Evolutionary conservation across 2,797 vertebrate species (phyloP).

Genomic region (Pseudochromis fuscus): DNA sequence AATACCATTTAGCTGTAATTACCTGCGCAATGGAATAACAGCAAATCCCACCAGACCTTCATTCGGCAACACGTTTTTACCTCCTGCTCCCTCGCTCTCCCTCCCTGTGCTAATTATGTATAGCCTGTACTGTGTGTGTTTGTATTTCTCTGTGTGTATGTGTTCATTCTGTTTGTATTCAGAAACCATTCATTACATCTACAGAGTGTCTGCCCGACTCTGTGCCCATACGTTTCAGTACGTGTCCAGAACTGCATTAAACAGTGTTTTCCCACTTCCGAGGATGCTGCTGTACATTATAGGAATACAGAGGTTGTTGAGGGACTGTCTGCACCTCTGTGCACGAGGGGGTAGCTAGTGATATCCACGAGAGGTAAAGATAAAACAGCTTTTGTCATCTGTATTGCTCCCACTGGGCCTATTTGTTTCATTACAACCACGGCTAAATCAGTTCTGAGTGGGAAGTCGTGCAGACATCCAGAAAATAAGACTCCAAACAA

Average conservation of each 20-base stretch:
- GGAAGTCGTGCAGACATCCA: conserved; percentile 57
- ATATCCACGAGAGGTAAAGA: conserved; percentile 43
- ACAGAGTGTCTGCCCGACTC: background rate
- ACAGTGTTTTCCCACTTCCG: conserved; percentile 28
- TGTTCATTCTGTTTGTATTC: conserved; percentile 30
- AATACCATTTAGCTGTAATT: conserved; percentile 79
- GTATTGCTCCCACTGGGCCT: conserved; percentile 53
- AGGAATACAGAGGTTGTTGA: conserved; percentile 22
- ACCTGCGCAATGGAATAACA: conserved; percentile 75
- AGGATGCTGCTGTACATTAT: conserved; percentile 6
- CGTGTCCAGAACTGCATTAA: conserved; percentile 28
- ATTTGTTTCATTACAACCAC: conserved; percentile 60
- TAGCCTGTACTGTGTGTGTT: conserved; percentile 40
- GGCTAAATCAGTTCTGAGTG: conserved; percentile 48
- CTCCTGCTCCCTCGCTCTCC: conserved; percentile 40
- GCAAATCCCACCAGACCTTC: conserved; percentile 75
- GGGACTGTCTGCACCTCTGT: conserved; percentile 50
- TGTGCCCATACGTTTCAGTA: conserved; percentile 21
- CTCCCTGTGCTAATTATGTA: conserved; percentile 67
- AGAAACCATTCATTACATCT: conserved; percentile 32
- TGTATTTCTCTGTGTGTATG: conserved; percentile 15
- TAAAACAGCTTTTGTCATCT: conserved; percentile 64
- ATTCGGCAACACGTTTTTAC: conserved; percentile 57
- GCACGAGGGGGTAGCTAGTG: conserved; percentile 43
- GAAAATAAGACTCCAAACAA: conserved; percentile 56